Evolutionary conservation across 2,797 vertebrate genomes (phyloP).

Genomic region (Lithobates pipiens): DNA sequence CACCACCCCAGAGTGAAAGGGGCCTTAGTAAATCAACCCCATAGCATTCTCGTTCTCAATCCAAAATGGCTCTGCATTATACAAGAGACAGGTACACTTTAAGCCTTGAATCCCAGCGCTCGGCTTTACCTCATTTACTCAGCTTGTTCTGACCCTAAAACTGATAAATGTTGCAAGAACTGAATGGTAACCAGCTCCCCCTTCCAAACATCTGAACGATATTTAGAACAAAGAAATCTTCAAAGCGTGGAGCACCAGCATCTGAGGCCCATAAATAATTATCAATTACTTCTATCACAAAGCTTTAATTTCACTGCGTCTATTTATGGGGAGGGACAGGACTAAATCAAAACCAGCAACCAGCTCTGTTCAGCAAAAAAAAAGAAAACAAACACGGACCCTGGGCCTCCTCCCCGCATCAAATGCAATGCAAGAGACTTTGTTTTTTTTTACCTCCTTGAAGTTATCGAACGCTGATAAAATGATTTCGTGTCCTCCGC

Average conservation of each 20-base stretch:
- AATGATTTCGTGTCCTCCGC: slow-evolving; percentile 97
- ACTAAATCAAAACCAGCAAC: slow-evolving; percentile 1
- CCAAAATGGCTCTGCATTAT: too few species aligned
- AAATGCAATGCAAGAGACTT: background rate
- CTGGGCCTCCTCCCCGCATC: background rate
- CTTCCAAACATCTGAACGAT: background rate
- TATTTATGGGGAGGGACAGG: background rate
- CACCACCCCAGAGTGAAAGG: too few species aligned
- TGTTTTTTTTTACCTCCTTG: slow-evolving; percentile 84
- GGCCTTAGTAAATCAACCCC: too few species aligned
- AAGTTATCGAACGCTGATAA: slow-evolving; percentile 94
- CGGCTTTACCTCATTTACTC: background rate
- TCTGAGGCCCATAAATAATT: slow-evolving; percentile 30
- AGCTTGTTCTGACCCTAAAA: background rate
- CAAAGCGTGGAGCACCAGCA: slow-evolving; percentile 19
- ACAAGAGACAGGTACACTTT: too few species aligned
- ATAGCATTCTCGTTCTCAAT: too few species aligned
- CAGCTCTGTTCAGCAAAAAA: background rate
- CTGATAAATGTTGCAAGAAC: background rate
- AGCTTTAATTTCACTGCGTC: slow-evolving; percentile 26
- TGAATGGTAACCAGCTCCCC: background rate
- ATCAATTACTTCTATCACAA: slow-evolving; percentile 17
- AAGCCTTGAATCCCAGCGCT: background rate
- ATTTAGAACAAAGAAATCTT: slow-evolving; percentile 33
- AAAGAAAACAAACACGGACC: background rate